phyloP scores from a whole-genome alignment of 2,797 vertebrate genomes.

The Arremon brunneinucha region DNA sequence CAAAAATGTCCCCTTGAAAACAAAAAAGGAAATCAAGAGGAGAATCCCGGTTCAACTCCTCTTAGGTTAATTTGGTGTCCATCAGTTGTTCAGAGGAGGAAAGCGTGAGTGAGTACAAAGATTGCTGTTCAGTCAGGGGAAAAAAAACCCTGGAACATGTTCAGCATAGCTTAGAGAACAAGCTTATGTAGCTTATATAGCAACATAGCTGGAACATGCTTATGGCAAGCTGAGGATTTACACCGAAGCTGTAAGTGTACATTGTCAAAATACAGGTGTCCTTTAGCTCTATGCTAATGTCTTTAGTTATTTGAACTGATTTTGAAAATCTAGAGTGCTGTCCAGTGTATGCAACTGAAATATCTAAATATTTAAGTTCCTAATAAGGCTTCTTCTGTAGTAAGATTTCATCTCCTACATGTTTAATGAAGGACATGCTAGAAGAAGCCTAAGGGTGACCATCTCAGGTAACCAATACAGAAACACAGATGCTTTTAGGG shows the following conservation, averaged over 20 bases:
- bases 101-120: not conserved
- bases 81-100: slow-evolving; percentile 5
- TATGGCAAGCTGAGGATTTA: slow-evolving; percentile 50
- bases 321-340: not conserved
- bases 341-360: not conserved
- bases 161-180: slow-evolving; percentile 49
- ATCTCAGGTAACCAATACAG: slow-evolving; percentile 3
- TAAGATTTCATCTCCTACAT: not conserved
- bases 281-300: not conserved
- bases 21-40: not conserved
- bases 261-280: slow-evolving; percentile 43
- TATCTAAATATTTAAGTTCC: not conserved
- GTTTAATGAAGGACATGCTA: not conserved
- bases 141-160: not conserved
- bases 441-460: not conserved
- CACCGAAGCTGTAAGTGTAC: slow-evolving; percentile 17
- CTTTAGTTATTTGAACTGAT: not conserved
- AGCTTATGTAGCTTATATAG: slow-evolving; percentile 58
- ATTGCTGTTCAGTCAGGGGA: not conserved
- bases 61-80: slow-evolving; percentile 21
- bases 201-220: slow-evolving; percentile 51
- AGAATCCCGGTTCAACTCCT: not conserved
- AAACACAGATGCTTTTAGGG: slow-evolving; percentile 21
- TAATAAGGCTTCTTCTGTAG: not conserved
- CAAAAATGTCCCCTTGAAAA: not conserved